Percentiles rank a stretch among this genome's conserved stretches.
These are phyloP conservation scores for Sinocyclocheilus anophthalmus DNA, from an alignment of 2,113 vertebrate species.

Conservation along the genomic window DNA sequence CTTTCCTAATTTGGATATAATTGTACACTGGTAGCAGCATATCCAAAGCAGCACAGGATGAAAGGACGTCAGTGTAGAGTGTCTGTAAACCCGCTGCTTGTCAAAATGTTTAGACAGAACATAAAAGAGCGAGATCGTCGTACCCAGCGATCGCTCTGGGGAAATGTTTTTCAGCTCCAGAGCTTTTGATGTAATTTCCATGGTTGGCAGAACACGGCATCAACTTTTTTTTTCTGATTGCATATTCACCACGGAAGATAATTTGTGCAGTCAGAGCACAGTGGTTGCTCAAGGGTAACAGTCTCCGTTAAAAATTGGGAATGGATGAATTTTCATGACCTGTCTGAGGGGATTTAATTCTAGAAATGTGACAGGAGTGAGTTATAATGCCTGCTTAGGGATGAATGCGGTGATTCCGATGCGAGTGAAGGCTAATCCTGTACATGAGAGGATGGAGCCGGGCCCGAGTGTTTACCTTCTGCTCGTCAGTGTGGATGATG, in stretches of 20 bases:
- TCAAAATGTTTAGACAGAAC: constrained; percentile 50
- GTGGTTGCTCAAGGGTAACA: constrained; percentile 56
- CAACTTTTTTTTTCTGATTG: constrained; percentile 30
- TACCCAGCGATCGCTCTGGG: constrained; percentile 36
- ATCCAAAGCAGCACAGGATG: constrained; percentile 8
- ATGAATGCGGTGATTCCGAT: constrained; percentile 17
- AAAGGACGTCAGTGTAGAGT: constrained; percentile 35
- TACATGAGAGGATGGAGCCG: constrained; percentile 32
- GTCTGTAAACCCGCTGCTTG: constrained; percentile 30
- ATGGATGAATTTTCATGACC: constrained; percentile 48
- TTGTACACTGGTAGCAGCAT: constrained; percentile 10
- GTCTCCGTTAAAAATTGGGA: constrained; percentile 26
- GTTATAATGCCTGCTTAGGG: neutral
- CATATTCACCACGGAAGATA: constrained; percentile 43
- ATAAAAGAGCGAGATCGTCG: constrained; percentile 45
- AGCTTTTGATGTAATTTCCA: constrained; percentile 47
- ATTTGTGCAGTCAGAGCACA: constrained; percentile 61
- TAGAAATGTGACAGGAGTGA: constrained; percentile 1
- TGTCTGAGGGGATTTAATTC: constrained; percentile 23
- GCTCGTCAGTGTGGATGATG: constrained; percentile 86
- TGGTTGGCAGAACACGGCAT: constrained; percentile 43
- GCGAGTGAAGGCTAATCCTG: constrained; percentile 40
- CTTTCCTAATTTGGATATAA: constrained; percentile 17
- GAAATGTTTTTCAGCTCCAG: constrained; percentile 50
- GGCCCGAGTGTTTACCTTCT: constrained; percentile 86